Percentiles rank a stretch among this genome's conserved stretches.
These are phyloP conservation scores for Agonopterix alstromeriana DNA, from an alignment of 2,888 invertebrate genomes.

Conservation along the genomic window DNA sequence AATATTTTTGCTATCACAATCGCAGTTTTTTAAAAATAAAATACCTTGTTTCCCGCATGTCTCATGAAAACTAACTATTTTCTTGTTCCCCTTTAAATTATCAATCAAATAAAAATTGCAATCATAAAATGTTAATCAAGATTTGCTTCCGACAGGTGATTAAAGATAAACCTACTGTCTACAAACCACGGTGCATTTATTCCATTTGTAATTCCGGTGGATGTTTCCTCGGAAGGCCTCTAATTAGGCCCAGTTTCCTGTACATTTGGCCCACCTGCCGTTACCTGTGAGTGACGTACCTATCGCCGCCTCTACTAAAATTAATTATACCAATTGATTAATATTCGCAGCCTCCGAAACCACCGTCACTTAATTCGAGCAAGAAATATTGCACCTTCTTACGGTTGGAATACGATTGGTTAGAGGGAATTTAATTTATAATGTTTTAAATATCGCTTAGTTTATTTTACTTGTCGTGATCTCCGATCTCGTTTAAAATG, in stretches of 20 bases:
- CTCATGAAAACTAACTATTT: too few relatives aligned
- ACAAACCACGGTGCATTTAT: conserved; percentile 37
- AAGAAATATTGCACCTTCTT: conserved; percentile 37
- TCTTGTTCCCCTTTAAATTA: too few relatives aligned
- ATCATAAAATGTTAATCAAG: neutral
- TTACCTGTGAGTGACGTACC: conserved; percentile 55
- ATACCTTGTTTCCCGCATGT: too few relatives aligned
- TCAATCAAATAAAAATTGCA: too few relatives aligned
- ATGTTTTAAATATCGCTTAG: too few relatives aligned
- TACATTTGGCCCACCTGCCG: conserved; percentile 71
- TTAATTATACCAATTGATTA: conserved; percentile 71
- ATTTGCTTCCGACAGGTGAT: neutral
- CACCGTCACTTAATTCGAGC: conserved; percentile 52
- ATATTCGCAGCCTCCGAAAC: conserved; percentile 37
- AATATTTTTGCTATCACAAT: too few relatives aligned
- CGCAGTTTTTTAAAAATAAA: too few relatives aligned
- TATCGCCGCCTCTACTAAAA: conserved; percentile 55
- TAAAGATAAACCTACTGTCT: neutral
- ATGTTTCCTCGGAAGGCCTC: conserved; percentile 36
- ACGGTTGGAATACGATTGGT: neutral
- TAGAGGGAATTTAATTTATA: too few relatives aligned
- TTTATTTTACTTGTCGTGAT: too few relatives aligned
- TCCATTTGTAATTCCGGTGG: conserved; percentile 30
- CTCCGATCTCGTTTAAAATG: too few relatives aligned
- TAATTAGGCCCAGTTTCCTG: conserved; percentile 63